Base-by-base conservation (phyloP, 2,888 invertebrate genomes). In the Polia nebulosa region DNA sequence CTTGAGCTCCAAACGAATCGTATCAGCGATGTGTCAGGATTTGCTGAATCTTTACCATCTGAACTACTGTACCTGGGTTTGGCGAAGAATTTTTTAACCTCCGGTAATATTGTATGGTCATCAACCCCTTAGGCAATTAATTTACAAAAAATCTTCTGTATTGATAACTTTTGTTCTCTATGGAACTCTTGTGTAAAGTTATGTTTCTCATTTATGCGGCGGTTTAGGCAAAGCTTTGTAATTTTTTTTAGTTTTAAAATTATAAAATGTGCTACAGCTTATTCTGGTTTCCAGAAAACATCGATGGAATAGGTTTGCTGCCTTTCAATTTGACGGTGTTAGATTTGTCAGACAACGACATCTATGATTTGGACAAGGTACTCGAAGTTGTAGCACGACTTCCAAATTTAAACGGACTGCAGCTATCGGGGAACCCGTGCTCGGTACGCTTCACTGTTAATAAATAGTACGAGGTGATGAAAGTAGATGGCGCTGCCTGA, bases 331-430 rank as follows among this genome's bases (percentile, higher is more conserved):
- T 95, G 4, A 88, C 89, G 0, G 93, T 93, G 25, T 83, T 96
- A 63, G 96, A 96, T 92, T 85, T 97, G 72, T 93, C 96, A 15
- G 95, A 96, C 78, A 96, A 96, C 91, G 96, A 96, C 95, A 96
- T 97, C 96, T 96, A 88, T 89, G 81, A 93, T 78, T 84, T 96
- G 41, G 85, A 91, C n/a, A 81, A 84, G 11, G 86, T 95, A 91
- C 85, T 96, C 76, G 84, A 90, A 70, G 86, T 88, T 15, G 66
- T 96, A 41, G 81, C 80, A 5, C 62, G 52, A 6, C 82, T 97
- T 47, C 90, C 91, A 20, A 88, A 87, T 65, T 89, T 97, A 9
- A 85, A 79, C n/a, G 90, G 94, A 15, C 87, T 97, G 22, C 87
- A 90, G 57, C 92, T 97, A 36, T 91, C 95, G 68, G 97, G 97